Percentiles rank a stretch among this genome's conserved stretches.
These are phyloP conservation scores for Tychaedon coryphoeus DNA, from an alignment of 2,113 vertebrate species.

Conservation along the genomic window DNA sequence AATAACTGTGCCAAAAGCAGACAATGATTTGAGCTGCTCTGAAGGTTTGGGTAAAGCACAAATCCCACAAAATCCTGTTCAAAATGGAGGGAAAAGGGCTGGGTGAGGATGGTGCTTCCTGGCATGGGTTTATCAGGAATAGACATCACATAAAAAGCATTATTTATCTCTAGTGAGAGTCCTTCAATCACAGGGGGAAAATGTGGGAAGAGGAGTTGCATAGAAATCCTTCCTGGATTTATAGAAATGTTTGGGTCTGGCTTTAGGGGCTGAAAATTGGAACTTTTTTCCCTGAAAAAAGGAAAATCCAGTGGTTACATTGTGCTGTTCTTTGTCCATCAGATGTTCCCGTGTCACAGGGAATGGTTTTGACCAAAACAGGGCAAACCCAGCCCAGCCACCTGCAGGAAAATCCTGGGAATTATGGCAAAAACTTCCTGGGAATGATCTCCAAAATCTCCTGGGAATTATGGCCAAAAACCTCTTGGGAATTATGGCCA, in stretches of 20 bases:
- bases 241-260: not conserved
- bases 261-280: not conserved
- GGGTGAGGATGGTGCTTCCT: not conserved
- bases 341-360: fast-evolving
- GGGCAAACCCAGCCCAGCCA: fast-evolving
- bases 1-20: not conserved
- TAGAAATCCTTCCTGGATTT: not conserved
- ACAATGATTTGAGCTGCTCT: not conserved
- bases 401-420: not conserved
- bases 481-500: too few species aligned
- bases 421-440: fast-evolving
- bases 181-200: not conserved
- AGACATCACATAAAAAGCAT: not conserved
- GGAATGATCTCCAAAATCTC: not conserved
- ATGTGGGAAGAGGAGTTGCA: not conserved
- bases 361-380: not conserved
- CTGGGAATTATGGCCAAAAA: fast-evolving
- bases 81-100: not conserved
- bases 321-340: not conserved
- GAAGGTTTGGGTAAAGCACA: not conserved
- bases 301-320: fast-evolving
- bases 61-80: not conserved
- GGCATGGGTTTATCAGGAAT: not conserved
- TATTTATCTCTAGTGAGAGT: not conserved
- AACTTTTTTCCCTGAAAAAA: not conserved